These are phyloP conservation scores for Ramphastos sulfuratus DNA, from an alignment of 2,113 vertebrate genomes.

Conservation along the genomic window DNA sequence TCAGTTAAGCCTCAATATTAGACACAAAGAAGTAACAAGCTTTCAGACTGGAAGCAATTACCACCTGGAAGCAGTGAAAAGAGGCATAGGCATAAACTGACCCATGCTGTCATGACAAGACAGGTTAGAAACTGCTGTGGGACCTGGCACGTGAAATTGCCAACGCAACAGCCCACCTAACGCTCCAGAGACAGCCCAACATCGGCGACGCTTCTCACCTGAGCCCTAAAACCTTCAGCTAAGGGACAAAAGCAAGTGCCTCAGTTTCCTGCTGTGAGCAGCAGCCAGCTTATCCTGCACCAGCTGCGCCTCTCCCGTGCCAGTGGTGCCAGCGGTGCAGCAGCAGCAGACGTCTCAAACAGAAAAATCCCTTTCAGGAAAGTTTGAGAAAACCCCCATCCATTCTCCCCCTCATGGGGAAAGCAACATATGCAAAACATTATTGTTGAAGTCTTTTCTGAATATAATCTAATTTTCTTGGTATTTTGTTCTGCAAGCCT, in stretches of 20 bases:
- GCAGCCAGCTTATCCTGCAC: neutral
- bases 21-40: neutral
- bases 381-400: conserved; percentile 57
- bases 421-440: conserved; percentile 73
- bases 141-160: conserved; percentile 35
- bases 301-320: neutral
- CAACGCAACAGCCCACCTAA: conserved; percentile 1
- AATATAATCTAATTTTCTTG: conserved; percentile 74
- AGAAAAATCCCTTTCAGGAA: neutral
- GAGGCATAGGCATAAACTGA: neutral
- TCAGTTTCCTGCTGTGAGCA: neutral
- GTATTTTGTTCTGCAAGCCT: conserved; percentile 70
- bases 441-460: conserved; percentile 70
- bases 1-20: neutral
- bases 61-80: neutral
- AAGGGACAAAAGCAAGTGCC: neutral
- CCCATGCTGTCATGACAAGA: neutral
- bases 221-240: neutral
- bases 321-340: neutral
- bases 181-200: neutral
- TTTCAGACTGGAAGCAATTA: neutral
- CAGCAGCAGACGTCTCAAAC: neutral
- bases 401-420: conserved; percentile 42
- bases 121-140: conserved; percentile 14
- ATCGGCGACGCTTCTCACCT: neutral